Conservation (phyloP, 2,888 invertebrate species). For the Brachyopa scutellaris region DNA sequence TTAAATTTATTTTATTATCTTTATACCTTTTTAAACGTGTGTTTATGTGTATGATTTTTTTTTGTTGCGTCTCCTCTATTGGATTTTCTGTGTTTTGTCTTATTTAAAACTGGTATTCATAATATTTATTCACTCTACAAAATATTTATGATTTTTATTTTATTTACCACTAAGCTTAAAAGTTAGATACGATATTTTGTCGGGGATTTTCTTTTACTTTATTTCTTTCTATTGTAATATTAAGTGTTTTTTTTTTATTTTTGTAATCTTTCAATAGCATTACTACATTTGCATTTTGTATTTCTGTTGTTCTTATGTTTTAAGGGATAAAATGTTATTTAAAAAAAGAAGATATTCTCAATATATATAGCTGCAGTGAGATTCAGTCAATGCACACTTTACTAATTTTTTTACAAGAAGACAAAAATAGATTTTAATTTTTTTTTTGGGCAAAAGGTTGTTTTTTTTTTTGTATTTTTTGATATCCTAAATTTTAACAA, state of each 20-base stretch:
- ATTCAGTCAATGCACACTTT: slow-evolving; percentile 64
- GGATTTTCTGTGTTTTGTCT: slow-evolving; percentile 35
- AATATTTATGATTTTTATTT: slow-evolving; percentile 61
- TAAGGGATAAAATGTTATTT: slow-evolving; percentile 37
- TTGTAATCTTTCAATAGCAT: slow-evolving; percentile 27
- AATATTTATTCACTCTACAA: slow-evolving; percentile 70
- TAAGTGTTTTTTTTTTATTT: slow-evolving; percentile 26
- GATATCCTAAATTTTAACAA: slow-evolving; percentile 57
- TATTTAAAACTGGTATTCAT: slow-evolving; percentile 59
- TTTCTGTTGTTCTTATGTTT: slow-evolving; percentile 41
- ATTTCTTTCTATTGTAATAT: slow-evolving; percentile 28
- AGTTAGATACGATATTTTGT: slow-evolving; percentile 69
- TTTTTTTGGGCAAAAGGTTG: slow-evolving; percentile 60
- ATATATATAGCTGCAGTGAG: slow-evolving; percentile 72
- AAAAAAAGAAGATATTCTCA: slow-evolving; percentile 46
- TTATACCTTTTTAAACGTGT: slow-evolving; percentile 63
- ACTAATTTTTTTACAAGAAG: slow-evolving; percentile 72
- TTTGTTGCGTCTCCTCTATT: slow-evolving; percentile 45
- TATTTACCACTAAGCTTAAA: slow-evolving; percentile 71
- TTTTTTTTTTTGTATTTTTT: slow-evolving; percentile 44
- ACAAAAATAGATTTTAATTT: slow-evolving; percentile 74
- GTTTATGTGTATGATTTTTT: slow-evolving; percentile 63
- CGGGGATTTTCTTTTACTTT: slow-evolving; percentile 19
- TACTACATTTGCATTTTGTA: slow-evolving; percentile 48
- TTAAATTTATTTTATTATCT: slow-evolving; percentile 70